These are phyloP conservation scores for Amazona finschi DNA, from an alignment of 2,797 vertebrate genomes.

Conservation along the genomic window DNA sequence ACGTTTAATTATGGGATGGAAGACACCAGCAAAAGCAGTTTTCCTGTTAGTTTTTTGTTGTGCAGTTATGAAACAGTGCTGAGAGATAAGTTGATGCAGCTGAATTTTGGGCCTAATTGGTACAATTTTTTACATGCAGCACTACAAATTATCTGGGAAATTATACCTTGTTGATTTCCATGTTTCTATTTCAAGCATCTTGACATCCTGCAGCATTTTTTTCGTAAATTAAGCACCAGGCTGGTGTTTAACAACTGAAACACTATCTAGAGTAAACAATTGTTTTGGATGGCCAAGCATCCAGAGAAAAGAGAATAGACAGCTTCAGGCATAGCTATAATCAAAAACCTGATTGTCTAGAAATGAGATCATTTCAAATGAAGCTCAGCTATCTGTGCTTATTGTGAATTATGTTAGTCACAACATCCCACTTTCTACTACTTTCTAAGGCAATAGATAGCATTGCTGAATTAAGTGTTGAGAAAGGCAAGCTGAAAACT, in stretches of 20 bases:
- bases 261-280: background rate
- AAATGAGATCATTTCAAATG: background rate
- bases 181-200: background rate
- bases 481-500: background rate
- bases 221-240: slow-evolving; percentile 1
- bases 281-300: background rate
- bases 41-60: background rate
- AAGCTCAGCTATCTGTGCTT: background rate
- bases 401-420: background rate
- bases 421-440: background rate
- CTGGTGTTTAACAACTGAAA: background rate
- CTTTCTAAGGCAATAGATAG: background rate
- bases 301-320: background rate
- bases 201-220: background rate
- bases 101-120: background rate
- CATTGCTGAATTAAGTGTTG: background rate
- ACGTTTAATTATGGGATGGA: background rate
- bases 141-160: background rate
- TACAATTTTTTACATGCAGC: background rate
- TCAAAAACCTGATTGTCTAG: background rate
- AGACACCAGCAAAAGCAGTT: background rate
- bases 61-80: background rate
- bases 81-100: background rate
- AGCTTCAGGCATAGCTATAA: background rate
- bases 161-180: background rate